A percentile compares a stretch with the other conserved stretches of the same genome.
Conservation (phyloP, 2,888 invertebrate species). For the Euzetes globulus region DNA sequence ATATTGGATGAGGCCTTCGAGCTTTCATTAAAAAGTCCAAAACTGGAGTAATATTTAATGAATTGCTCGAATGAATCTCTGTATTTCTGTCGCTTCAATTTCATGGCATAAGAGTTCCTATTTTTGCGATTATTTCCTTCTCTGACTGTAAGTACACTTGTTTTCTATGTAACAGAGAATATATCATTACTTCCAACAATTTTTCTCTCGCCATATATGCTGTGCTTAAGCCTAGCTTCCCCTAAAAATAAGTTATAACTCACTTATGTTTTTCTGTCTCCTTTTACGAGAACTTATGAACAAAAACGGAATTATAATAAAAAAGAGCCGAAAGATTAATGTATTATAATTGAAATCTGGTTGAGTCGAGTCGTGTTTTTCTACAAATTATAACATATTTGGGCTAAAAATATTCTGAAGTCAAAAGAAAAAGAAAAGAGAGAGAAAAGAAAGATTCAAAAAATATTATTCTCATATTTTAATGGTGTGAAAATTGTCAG, state of each 20-base stretch:
- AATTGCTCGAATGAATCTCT: constrained; percentile 18
- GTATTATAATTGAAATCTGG: constrained; percentile 25
- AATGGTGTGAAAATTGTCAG: constrained; percentile 17
- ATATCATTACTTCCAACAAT: background rate
- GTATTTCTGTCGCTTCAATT: constrained; percentile 2
- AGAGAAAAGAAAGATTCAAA: background rate
- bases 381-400: background rate
- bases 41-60: constrained; percentile 25
- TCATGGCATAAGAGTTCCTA: background rate
- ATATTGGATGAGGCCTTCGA: constrained; percentile 6
- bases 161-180: constrained; percentile 16
- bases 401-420: background rate
- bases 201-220: constrained; percentile 6
- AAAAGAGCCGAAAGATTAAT: constrained; percentile 9
- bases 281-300: background rate
- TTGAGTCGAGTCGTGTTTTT: background rate
- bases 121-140: constrained; percentile 4
- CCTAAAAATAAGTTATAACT: background rate
- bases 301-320: constrained; percentile 8
- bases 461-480: background rate
- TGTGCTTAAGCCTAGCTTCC: background rate
- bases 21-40: constrained; percentile 25
- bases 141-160: constrained; percentile 15
- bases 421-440: background rate
- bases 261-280: background rate